phyloP scores from a whole-genome alignment of 2,888 invertebrate genomes.

The Phlogophora meticulosa region DNA sequence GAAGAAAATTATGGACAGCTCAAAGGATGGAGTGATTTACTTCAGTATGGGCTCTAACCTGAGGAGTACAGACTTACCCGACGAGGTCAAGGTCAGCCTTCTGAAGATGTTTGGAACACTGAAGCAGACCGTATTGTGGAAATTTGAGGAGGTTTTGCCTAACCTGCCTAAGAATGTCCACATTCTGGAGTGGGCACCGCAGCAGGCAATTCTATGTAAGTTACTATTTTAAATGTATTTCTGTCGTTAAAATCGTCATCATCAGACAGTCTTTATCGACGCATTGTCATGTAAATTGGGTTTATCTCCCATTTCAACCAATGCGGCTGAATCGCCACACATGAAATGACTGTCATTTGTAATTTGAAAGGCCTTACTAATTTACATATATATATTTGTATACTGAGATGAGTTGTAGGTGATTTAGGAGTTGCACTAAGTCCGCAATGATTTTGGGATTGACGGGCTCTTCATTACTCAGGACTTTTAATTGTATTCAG shows the following conservation, averaged over 20 bases:
- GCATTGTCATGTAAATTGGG: too few species aligned
- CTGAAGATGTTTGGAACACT: slow-evolving; percentile 81
- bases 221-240: neutral
- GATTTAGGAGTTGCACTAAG: too few species aligned
- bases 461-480: too few species aligned
- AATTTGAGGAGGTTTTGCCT: slow-evolving; percentile 79
- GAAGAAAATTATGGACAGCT: slow-evolving; percentile 80
- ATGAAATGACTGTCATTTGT: too few species aligned
- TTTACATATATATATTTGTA: too few species aligned
- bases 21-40: slow-evolving; percentile 86
- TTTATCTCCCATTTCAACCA: too few species aligned
- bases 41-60: slow-evolving; percentile 89
- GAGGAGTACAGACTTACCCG: slow-evolving; percentile 78
- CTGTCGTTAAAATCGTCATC: neutral
- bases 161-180: slow-evolving; percentile 83
- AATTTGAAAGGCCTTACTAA: too few species aligned
- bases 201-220: slow-evolving; percentile 65
- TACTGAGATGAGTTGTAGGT: too few species aligned
- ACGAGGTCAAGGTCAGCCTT: slow-evolving; percentile 72
- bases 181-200: slow-evolving; percentile 84
- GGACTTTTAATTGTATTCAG: too few species aligned
- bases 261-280: too few species aligned
- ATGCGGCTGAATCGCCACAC: too few species aligned
- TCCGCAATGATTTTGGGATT: too few species aligned
- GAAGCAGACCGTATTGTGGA: slow-evolving; percentile 88